These are phyloP conservation scores for Cariama cristata DNA, from an alignment of 2,113 vertebrate genomes.

Conservation along the genomic window DNA sequence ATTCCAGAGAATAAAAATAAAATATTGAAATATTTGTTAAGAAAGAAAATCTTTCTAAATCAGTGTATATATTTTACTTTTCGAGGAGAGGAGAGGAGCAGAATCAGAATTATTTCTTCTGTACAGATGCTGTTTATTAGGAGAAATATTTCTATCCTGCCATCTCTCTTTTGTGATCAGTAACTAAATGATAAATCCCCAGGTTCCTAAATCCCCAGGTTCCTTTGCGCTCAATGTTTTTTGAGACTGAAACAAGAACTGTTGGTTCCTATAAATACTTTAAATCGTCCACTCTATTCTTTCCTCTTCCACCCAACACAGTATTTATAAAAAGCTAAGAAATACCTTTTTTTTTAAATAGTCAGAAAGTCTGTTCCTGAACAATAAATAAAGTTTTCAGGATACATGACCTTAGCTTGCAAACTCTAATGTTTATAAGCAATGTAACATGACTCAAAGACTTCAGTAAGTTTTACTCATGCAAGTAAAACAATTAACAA, in stretches of 20 bases:
- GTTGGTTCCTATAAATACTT: slow-evolving; percentile 22
- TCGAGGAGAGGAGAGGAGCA: not conserved
- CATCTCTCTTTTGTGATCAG: not conserved
- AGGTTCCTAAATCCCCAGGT: not conserved
- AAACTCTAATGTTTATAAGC: not conserved
- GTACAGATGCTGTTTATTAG: not conserved
- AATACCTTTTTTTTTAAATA: not conserved
- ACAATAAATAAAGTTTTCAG: not conserved
- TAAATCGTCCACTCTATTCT: not conserved
- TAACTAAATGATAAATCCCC: not conserved
- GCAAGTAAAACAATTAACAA: not conserved
- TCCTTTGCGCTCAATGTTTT: slow-evolving; percentile 9
- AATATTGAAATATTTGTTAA: not conserved
- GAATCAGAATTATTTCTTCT: slow-evolving; percentile 26
- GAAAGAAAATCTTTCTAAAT: slow-evolving; percentile 10
- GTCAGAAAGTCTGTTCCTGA: not conserved
- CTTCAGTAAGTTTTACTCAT: not conserved
- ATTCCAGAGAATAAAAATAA: slow-evolving; percentile 27
- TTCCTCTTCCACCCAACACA: not conserved
- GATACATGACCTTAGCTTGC: not conserved
- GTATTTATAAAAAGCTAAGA: slow-evolving; percentile 46
- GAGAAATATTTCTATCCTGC: not conserved
- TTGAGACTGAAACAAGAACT: not conserved
- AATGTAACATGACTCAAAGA: not conserved
- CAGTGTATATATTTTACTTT: not conserved